Percentiles rank a stretch among this genome's conserved stretches.
phyloP scores from a whole-genome alignment of 2,888 invertebrate species.

The Hipparchia semele region DNA sequence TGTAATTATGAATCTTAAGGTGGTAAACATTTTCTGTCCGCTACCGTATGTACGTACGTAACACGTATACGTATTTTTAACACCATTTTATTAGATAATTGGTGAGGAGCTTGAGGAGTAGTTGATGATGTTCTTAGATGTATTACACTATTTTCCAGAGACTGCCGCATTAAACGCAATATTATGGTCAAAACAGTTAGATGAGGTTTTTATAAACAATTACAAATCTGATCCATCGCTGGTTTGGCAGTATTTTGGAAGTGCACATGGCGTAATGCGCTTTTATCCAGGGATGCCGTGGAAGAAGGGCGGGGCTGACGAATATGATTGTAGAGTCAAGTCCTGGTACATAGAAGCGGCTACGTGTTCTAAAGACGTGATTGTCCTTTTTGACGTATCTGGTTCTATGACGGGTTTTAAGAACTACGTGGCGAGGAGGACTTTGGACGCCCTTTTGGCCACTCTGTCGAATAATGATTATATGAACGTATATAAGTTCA shows the following conservation, averaged over 20 bases:
- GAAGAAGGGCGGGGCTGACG: conserved; percentile 83
- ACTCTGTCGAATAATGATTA: conserved; percentile 99
- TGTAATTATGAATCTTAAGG: too few species aligned
- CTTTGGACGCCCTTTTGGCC: conserved; percentile 93
- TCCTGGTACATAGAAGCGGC: conserved; percentile 99
- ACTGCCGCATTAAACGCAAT: conserved; percentile 80
- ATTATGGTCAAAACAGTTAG: conserved; percentile 94
- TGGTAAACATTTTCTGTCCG: too few species aligned
- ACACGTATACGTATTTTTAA: too few species aligned
- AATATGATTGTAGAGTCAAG: conserved; percentile 95
- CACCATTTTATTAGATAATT: neutral
- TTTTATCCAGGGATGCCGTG: conserved; percentile 94
- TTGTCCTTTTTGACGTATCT: conserved; percentile 96
- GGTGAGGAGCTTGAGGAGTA: neutral
- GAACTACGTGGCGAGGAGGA: conserved; percentile 91
- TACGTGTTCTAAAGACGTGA: conserved; percentile 98
- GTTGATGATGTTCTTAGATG: neutral
- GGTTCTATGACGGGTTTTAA: conserved; percentile 97
- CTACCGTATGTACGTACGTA: too few species aligned
- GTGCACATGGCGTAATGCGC: conserved; percentile 95
- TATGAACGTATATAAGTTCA: conserved; percentile 95
- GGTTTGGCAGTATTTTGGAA: conserved; percentile 99
- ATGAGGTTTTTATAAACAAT: conserved; percentile 92
- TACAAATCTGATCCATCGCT: conserved; percentile 94
- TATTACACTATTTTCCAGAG: conserved; percentile 49